Conservation (phyloP, 1,140 invertebrate genomes). For the Radopholus similis region DNA sequence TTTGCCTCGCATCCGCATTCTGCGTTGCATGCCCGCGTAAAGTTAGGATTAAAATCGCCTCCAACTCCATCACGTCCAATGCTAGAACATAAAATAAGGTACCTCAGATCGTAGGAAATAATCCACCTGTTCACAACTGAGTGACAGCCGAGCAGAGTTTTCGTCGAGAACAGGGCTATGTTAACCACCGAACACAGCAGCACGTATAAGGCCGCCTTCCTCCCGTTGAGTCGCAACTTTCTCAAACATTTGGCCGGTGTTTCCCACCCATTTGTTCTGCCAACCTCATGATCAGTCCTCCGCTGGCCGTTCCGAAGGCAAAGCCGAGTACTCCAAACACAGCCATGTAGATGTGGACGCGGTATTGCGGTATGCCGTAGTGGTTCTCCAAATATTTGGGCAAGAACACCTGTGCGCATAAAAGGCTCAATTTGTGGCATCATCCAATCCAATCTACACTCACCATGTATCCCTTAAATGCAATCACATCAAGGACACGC, state of each 20-base stretch:
- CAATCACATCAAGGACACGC: slow-evolving; percentile 52
- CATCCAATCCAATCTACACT: not conserved
- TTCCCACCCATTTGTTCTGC: not conserved
- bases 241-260: not conserved
- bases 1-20: slow-evolving; percentile 51
- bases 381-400: slow-evolving; percentile 60
- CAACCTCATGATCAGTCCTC: slow-evolving; percentile 43
- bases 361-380: slow-evolving; percentile 58
- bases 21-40: slow-evolving; percentile 46
- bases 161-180: slow-evolving; percentile 44
- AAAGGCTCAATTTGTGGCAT: not conserved
- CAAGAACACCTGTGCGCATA: slow-evolving; percentile 45
- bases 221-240: slow-evolving; percentile 49
- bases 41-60: slow-evolving; percentile 55
- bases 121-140: slow-evolving; percentile 43
- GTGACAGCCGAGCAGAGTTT: slow-evolving; percentile 54
- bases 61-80: slow-evolving; percentile 23
- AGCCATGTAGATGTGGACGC: slow-evolving; percentile 57
- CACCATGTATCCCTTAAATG: slow-evolving; percentile 54
- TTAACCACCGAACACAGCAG: slow-evolving; percentile 51
- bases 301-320: slow-evolving; percentile 42
- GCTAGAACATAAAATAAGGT: not conserved
- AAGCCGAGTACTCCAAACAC: slow-evolving; percentile 58
- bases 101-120: not conserved
- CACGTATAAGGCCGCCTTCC: slow-evolving; percentile 52